Conservation (phyloP, 2,888 invertebrate genomes). For the Spisula solida region DNA sequence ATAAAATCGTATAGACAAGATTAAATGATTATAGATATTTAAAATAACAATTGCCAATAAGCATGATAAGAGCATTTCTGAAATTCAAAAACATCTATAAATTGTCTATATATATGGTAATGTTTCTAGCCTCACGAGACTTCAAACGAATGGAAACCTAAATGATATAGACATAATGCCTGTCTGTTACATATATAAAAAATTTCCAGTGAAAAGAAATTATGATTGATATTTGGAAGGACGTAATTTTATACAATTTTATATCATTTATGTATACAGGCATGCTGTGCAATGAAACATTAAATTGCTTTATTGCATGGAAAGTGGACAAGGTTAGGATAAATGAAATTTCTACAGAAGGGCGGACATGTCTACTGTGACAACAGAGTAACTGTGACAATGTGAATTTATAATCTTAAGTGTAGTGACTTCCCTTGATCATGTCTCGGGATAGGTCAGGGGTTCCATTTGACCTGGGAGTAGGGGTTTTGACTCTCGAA, state of each 20-base stretch:
- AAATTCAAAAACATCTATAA: background rate
- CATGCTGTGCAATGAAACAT: constrained; percentile 19
- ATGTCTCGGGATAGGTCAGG: too few species aligned
- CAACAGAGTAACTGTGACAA: too few species aligned
- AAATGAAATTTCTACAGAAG: background rate
- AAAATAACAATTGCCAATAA: background rate
- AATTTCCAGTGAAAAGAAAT: background rate
- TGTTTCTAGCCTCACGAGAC: background rate
- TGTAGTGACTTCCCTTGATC: too few species aligned
- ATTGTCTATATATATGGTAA: background rate
- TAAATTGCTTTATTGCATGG: background rate
- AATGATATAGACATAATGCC: background rate
- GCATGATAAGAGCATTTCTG: background rate
- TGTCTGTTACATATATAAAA: background rate
- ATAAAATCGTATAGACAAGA: background rate
- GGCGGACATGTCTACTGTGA: background rate
- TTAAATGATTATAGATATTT: constrained; percentile 3
- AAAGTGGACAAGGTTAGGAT: background rate
- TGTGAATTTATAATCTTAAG: too few species aligned
- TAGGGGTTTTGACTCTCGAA: too few species aligned
- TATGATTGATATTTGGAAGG: background rate
- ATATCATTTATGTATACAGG: background rate
- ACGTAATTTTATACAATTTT: background rate
- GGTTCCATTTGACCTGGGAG: too few species aligned
- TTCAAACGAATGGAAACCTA: background rate